Evolutionary conservation across 2,797 vertebrate species (phyloP), one percentile per base, ranked within the genome.

Genomic region (Lerista edwardsae): DNA sequence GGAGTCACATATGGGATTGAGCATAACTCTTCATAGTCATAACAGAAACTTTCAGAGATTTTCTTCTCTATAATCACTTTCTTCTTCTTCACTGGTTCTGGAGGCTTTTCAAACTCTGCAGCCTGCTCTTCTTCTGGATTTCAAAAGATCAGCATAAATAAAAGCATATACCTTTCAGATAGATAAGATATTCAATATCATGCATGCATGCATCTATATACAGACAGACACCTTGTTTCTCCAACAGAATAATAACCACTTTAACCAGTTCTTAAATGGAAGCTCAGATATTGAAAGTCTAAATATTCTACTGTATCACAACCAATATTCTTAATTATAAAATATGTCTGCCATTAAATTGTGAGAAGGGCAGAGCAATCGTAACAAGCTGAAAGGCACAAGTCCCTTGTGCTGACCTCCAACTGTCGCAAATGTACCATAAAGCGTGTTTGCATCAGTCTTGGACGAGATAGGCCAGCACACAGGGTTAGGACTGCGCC

Each of bases 1-100:
- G 94, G 91, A 27, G 97, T 96, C 86, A 97, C 88, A 88, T 87
- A 96, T 0, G 98, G 96, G 89, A 79, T 89, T 15, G 97, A 97
- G 91, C 27, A 92, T 65, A 99, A 89, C 12, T 97, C 95, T 23
- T 94, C 94, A 84, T 96, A 96, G 0, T 95, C 61, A 31, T 98
- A 98, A 94, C 92, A 96, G 91, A 95, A 95, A 76, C 87, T 96
- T 78, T 93, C 94, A 0, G 96, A 88, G 6, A 97, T 95, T 91
- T 89, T 94, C 88, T 90, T 87, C 88, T 94, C 90, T 44, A 80
- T 27, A 6, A 84, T 72, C 31, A 65, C 41, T 25, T 87, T 79
- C 65, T 91, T 71, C 6, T 27, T 79, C 31, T 93, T 89, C 64
- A 87, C 81, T 78, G 47, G 14, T 15, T 94, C 86, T 29, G 0